Evolutionary conservation across 2,113 vertebrate species (phyloP).

Genomic region (Anoplopoma fimbria): DNA sequence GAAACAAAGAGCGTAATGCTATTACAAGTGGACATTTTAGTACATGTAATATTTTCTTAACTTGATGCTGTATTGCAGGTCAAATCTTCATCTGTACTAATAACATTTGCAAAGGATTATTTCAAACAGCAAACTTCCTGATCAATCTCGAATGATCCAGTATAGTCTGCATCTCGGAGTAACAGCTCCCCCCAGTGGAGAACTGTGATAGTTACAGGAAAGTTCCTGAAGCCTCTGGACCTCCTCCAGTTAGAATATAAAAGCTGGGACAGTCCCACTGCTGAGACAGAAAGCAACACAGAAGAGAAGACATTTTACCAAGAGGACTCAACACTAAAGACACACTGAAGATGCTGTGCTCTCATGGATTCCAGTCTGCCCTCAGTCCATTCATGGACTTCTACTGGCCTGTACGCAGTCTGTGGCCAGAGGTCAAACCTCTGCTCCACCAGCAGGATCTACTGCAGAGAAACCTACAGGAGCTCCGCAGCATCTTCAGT

Average conservation of each 20-base stretch:
- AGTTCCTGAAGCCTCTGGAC: slow-evolving; percentile 40
- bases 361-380: slow-evolving; percentile 38
- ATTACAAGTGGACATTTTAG: not conserved
- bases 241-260: slow-evolving; percentile 9
- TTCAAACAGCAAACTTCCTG: not conserved
- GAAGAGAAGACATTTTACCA: slow-evolving; percentile 4
- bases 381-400: slow-evolving; percentile 22
- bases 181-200: slow-evolving; percentile 41
- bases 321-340: not conserved
- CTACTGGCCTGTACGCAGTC: slow-evolving; percentile 56
- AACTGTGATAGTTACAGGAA: slow-evolving; percentile 10
- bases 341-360: slow-evolving; percentile 43
- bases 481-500: slow-evolving; percentile 42
- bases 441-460: slow-evolving; percentile 70
- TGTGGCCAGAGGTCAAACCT: slow-evolving; percentile 74
- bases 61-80: not conserved
- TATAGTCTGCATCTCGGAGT: not conserved
- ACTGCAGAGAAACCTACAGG: slow-evolving; percentile 65
- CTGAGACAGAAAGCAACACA: slow-evolving; percentile 32
- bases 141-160: not conserved
- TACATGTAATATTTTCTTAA: not conserved
- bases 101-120: not conserved
- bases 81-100: not conserved
- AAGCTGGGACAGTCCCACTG: slow-evolving; percentile 26
- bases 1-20: not conserved